Base-by-base conservation (phyloP, 2,113 vertebrate species). In the Typhlomys cinereus region DNA sequence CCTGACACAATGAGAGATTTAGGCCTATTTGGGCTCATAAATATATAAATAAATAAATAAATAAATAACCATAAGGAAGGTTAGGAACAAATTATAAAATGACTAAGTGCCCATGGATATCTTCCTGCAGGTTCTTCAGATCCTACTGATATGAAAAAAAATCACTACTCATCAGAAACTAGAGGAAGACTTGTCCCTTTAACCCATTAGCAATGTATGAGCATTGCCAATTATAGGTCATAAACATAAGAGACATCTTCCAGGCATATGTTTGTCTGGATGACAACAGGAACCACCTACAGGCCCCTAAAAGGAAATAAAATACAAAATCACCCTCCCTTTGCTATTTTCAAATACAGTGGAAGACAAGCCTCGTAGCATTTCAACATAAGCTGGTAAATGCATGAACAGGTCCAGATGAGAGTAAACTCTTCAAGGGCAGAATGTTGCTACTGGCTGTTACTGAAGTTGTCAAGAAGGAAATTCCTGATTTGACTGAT, bases 341-440 rank as follows among this genome's bases (percentile, higher is more conserved):
- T 66, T 70, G 25, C 31, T 80, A 14, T 80, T 89, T 92, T 88
- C 79, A 92, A 84, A 87, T 91, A 62, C 83, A 83, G 57, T 87
- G 12, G 75, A 89, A 93, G 31, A 71, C 4, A 54, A 74, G 6
- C 31, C 41, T 74, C 41, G 34, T 29, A 57, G 70, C 74, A 75
- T 79, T 87, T 64, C 91, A 91, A 87, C 82, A 87, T 70, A 48
- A 87, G 73, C 54, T 78, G 48, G 89, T 61, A 82, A 89, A 91
- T 48, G 50, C 57, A 67, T 1, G 36, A n/a, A n/a, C 20, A 82
- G 36, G 39, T 36, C 31, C 39, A 75, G 25, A 64, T 59, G 57
- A 78, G 50, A 90, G 75, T 44, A 85, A 89, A 93, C 27, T 39
- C 44, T 64, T 80, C n/a, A 82, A 81, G 71, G 87, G 25, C n/a